phyloP scores from a whole-genome alignment of 1,140 invertebrate species.

The Venustaconcha ellipsiformis region DNA sequence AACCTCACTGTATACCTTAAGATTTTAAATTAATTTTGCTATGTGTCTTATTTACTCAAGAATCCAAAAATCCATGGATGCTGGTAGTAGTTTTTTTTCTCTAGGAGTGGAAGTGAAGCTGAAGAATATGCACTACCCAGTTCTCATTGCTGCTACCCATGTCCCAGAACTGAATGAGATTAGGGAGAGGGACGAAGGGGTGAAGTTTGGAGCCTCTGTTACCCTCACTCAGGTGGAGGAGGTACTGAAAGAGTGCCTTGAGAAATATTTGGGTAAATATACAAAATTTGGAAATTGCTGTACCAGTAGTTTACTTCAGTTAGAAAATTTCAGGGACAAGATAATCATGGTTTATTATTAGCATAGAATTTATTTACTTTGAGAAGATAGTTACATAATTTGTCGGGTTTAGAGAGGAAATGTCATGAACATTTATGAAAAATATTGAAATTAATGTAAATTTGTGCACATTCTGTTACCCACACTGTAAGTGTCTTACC shows the following conservation, averaged over 20 bases:
- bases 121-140: slow-evolving; percentile 85
- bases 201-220: slow-evolving; percentile 83
- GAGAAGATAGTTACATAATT: neutral
- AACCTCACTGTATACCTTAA: too few relatives aligned
- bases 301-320: neutral
- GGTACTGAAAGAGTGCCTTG: slow-evolving; percentile 74
- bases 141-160: slow-evolving; percentile 82
- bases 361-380: neutral
- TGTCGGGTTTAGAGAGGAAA: neutral
- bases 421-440: too few relatives aligned
- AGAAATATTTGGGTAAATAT: slow-evolving; percentile 25
- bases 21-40: too few relatives aligned
- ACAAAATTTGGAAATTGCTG: neutral
- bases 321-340: too few relatives aligned
- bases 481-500: too few relatives aligned
- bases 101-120: slow-evolving; percentile 89
- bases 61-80: too few relatives aligned
- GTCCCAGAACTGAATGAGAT: slow-evolving; percentile 77
- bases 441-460: too few relatives aligned
- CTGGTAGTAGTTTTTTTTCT: slow-evolving; percentile 24
- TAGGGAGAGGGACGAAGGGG: slow-evolving; percentile 68
- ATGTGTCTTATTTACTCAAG: too few relatives aligned
- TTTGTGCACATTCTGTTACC: too few relatives aligned
- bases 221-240: slow-evolving; percentile 82
- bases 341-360: too few relatives aligned